These are phyloP conservation scores for Brienomyrus longianalis DNA, from an alignment of 2,113 vertebrate genomes.

Conservation along the genomic window DNA sequence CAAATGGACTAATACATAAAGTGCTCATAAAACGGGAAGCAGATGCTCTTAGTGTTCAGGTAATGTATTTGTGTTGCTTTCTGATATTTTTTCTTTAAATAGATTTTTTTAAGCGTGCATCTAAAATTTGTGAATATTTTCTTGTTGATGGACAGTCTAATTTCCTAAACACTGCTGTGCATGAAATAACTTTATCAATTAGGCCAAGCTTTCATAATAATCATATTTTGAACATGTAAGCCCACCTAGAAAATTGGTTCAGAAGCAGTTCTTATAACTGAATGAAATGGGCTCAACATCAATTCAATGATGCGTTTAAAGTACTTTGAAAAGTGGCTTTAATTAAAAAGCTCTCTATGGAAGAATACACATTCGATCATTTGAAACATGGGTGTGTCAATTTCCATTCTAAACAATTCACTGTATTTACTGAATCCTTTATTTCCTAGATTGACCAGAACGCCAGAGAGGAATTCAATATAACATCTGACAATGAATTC, in stretches of 20 bases:
- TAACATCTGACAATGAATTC: slow-evolving; percentile 76
- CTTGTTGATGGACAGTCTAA: slow-evolving; percentile 19
- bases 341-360: slow-evolving; percentile 28
- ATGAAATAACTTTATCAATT: slow-evolving; percentile 32
- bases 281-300: slow-evolving; percentile 22
- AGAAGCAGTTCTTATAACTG: slow-evolving; percentile 23
- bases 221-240: slow-evolving; percentile 32
- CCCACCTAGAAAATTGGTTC: slow-evolving; percentile 18
- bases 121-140: background rate
- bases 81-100: background rate
- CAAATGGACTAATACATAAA: slow-evolving; percentile 64
- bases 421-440: slow-evolving; percentile 20
- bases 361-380: slow-evolving; percentile 20
- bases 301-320: slow-evolving; percentile 25
- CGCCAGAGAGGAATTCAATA: slow-evolving; percentile 64
- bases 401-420: slow-evolving; percentile 1
- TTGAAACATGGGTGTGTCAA: slow-evolving; percentile 25
- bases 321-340: slow-evolving; percentile 34
- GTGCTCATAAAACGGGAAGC: slow-evolving; percentile 65
- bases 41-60: slow-evolving; percentile 61
- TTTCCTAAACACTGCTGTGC: slow-evolving; percentile 10
- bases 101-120: background rate
- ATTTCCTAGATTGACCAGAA: slow-evolving; percentile 71
- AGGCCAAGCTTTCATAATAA: slow-evolving; percentile 29
- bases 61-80: slow-evolving; percentile 36